Conservation (phyloP, 2,797 vertebrate genomes). For the Notolabrus celidotus region DNA sequence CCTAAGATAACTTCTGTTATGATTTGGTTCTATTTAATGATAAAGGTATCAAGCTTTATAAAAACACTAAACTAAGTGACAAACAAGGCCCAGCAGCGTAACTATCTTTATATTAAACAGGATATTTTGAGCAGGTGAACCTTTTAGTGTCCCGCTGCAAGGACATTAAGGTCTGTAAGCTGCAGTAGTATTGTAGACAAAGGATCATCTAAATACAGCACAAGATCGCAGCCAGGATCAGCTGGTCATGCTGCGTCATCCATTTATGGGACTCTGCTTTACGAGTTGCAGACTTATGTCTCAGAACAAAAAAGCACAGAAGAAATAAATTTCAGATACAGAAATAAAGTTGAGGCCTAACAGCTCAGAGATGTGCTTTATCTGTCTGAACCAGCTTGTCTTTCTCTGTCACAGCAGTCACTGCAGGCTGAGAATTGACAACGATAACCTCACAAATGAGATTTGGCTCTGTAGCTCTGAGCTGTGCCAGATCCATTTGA, state of each 20-base stretch:
- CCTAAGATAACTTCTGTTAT: no score
- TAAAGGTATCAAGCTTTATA: no score
- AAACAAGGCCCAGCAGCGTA: no score
- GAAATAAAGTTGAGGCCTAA: slow-evolving; percentile 64
- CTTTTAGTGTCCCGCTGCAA: not conserved
- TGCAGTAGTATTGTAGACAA: not conserved
- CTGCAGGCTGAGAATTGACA: slow-evolving; percentile 70
- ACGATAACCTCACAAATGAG: slow-evolving; percentile 79
- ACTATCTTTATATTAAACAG: not conserved
- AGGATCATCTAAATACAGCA: slow-evolving; percentile 7
- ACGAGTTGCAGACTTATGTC: slow-evolving; percentile 28
- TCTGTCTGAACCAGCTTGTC: slow-evolving; percentile 69
- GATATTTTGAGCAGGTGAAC: not conserved
- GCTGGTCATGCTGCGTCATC: slow-evolving; percentile 6
- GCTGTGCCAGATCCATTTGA: slow-evolving; percentile 73
- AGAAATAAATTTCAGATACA: slow-evolving; percentile 57
- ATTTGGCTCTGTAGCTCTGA: slow-evolving; percentile 71
- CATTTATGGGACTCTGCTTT: slow-evolving; percentile 32
- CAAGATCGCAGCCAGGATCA: slow-evolving; percentile 13
- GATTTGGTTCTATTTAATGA: no score
- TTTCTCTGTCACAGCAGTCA: slow-evolving; percentile 60
- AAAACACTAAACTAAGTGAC: no score
- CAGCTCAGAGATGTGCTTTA: slow-evolving; percentile 63
- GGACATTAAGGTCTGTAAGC: not conserved
- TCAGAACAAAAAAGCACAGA: slow-evolving; percentile 41